Base-by-base conservation (phyloP, 2,888 invertebrate genomes). In the Latrodectus elegans region DNA sequence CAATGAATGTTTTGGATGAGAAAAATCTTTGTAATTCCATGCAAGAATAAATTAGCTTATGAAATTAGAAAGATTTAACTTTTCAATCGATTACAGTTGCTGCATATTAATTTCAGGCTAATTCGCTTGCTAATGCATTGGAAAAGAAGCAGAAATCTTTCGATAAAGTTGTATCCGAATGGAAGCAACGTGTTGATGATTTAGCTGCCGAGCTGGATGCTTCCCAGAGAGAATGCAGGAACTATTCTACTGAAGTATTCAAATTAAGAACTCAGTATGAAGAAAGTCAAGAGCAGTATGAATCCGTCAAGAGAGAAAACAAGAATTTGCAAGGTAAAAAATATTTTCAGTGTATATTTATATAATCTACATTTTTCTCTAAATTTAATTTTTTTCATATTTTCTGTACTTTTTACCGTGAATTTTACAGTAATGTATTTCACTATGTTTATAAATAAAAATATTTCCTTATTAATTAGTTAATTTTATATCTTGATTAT, bases 111-210 rank as follows among this genome's bases (percentile, higher is more conserved):
- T 75, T 64, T 60, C 26, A 89, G 92, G 98, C 99, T 91, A 97
- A 97, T 91, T 96, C 97, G 79, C 96, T 97, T 92, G 98, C 99
- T 93, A 96, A 96, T 92, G 97, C 97, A 90, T 97, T 99, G 92
- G 99, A 99, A 94, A 99, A 99, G 97, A 99, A 98, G 94, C 99
- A 99, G 94, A 98, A 99, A 94, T 97, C 97, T 91, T 99, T 99
- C 95, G 99, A 99, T 95, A 99, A 99, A 94, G 98, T 99, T 94
- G 97, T 99, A 93, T 96, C 97, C 91, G 99, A 99, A 95, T 99
- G 99, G 99, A 99, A 99, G 94, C 96, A 98, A 94, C 99, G 99
- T 95, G 97, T 92, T 8, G 98, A 99, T 92, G 99, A 99, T 93
- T 95, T 99, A 91, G 96, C 97, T 90, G 96, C 97, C 91, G 99